Base-by-base conservation (phyloP, 2,797 vertebrate genomes). In the Enteromius thamalakanensis region DNA sequence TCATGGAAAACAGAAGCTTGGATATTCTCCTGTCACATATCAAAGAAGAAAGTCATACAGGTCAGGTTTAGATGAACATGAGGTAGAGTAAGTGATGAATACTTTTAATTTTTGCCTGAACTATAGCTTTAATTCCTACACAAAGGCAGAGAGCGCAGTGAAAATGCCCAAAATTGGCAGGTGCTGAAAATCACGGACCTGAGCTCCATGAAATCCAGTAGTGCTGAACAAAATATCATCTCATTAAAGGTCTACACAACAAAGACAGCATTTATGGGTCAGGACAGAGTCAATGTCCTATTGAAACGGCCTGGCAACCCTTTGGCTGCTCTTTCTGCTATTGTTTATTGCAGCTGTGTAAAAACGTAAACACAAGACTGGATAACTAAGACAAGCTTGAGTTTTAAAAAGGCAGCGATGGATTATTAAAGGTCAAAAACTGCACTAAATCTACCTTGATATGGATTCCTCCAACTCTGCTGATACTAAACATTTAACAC, bases 181-280 rank as follows among this genome's bases (percentile, higher is more conserved):
- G 84, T 76, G 87, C 65, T 83, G 84, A 89, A 87, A 88, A 81
- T 29, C 53, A 65, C 69, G 68, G 55, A 47, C 34, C 71, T 76
- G 42, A 67, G 67, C 74, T 82, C 86, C 26, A 60, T 81, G 76
- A 86, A 67, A 80, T 84, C 80, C 79, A 87, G 79, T 15, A 70
- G 55, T 72, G 47, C 68, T 19, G 79, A 88, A 87, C 51, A 80
- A 87, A 86, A 83, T 78, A 82, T 87, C 45, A 87, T 88, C 85
- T 83, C 70, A 84, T 84, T 80, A 84, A 87, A 84, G 67, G 47
- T 78, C 74, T 67, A 23, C 17, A 80, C 47, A 86, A 78, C 86
- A 89, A 89, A 87, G 82, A 69, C 34, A 34, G 65, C 71, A 72
- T 76, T 86, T 88, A 81, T 62, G 21, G 79, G 58, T 69, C 65